phyloP scores from a whole-genome alignment of 1,140 invertebrate genomes.

The Pararge aegeria region DNA sequence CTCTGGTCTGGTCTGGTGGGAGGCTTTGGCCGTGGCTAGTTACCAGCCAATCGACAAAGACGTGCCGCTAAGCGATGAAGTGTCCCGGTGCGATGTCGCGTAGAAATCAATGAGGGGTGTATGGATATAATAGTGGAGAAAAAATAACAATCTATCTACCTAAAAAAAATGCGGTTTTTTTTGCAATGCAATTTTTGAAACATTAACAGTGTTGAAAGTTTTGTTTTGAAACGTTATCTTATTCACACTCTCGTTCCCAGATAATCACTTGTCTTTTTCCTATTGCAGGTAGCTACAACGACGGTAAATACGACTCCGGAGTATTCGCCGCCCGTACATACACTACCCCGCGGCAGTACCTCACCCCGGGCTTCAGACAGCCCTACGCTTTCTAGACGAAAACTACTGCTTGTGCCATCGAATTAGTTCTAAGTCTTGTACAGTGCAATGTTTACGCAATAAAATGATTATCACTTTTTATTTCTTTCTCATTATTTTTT shows the following conservation, averaged over 20 bases:
- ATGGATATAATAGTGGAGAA: too few relatives aligned
- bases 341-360: slow-evolving; percentile 34
- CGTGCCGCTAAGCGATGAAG: too few relatives aligned
- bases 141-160: too few relatives aligned
- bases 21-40: too few relatives aligned
- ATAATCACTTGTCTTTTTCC: slow-evolving; percentile 2
- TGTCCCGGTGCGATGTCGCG: too few relatives aligned
- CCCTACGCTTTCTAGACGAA: slow-evolving; percentile 36
- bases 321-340: slow-evolving; percentile 46
- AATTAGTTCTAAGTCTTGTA: slow-evolving; percentile 26
- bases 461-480: slow-evolving; percentile 26
- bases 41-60: too few relatives aligned
- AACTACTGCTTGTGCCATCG: slow-evolving; percentile 27
- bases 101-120: too few relatives aligned
- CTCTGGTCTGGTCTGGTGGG: too few relatives aligned
- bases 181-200: too few relatives aligned
- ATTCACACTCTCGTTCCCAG: background rate
- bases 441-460: slow-evolving; percentile 38
- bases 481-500: background rate
- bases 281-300: slow-evolving; percentile 61
- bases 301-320: slow-evolving; percentile 53
- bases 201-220: too few relatives aligned
- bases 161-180: too few relatives aligned
- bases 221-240: background rate
- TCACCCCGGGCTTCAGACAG: slow-evolving; percentile 34